Conservation (phyloP, 2,113 vertebrate genomes). For the Otolemur garnettii region DNA sequence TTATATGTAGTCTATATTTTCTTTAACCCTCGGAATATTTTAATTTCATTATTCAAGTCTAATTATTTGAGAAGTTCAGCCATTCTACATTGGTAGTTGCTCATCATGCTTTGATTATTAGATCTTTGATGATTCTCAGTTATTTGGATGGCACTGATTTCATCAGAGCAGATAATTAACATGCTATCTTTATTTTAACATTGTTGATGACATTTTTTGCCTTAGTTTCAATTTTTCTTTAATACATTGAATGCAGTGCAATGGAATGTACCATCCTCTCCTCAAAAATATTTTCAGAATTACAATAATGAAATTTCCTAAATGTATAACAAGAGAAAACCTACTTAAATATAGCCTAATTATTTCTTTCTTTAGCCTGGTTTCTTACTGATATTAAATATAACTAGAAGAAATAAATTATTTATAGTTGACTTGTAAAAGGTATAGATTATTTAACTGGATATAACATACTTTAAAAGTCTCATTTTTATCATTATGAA, state of each 20-base stretch:
- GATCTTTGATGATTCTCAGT: neutral
- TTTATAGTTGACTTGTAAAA: neutral
- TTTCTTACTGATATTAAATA: neutral
- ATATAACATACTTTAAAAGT: neutral
- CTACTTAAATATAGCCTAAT: neutral
- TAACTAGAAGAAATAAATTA: neutral
- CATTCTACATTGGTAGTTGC: neutral
- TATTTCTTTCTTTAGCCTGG: neutral
- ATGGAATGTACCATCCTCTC: neutral
- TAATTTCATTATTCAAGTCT: neutral
- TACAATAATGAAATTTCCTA: neutral
- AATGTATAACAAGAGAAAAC: neutral
- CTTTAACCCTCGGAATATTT: neutral
- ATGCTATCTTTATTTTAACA: neutral
- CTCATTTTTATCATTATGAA: neutral
- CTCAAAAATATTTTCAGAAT: neutral
- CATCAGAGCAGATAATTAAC: neutral
- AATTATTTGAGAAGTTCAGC: neutral
- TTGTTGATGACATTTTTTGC: neutral
- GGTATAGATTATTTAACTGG: neutral
- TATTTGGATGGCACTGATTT: neutral
- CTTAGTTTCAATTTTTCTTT: neutral
- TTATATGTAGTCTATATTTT: neutral
- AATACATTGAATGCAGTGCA: neutral
- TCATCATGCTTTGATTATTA: neutral